Evolutionary conservation across 2,888 invertebrate species (phyloP), one percentile per base, ranked within the genome.

Genomic region (Sceliomorpha sp.): DNA sequence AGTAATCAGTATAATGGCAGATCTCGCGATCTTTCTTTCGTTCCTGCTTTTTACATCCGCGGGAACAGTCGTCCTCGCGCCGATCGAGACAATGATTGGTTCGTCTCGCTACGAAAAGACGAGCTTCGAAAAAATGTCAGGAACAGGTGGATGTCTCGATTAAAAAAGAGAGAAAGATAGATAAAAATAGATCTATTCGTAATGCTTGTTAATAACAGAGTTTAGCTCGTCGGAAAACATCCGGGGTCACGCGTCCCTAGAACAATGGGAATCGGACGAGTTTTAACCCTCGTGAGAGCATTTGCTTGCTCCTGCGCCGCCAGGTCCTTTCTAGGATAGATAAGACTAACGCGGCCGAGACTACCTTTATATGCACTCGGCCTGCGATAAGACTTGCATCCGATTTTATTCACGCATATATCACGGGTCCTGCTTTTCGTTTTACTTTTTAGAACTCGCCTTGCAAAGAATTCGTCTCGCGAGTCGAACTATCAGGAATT

Each of bases 191-290:
- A n/a, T n/a, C n/a, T n/a, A n/a, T n/a, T n/a, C 51, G 44, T 72
- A 72, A 72, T 72, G 58, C 62, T 51, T 44, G 50, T 62, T 69
- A 72, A 72, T 72, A 60, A 72, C 62, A 69, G 64, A 62, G 53
- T 51, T 20, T 66, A 37, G 58, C 55, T 48, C 60, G 44, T n/a
- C 44, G 5, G 47, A 53, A 59, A 50, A 60, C 53, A 64, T 62
- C 60, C 59, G 64, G 58, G 63, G 58, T 53, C 60, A 50, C 24
- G 53, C 60, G 68, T 56, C 53, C 53, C 60, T 31, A 44, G 59
- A 67, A 67, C 67, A 67, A 67, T 60, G 44, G 48, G 27, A 55
- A 53, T 45, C 59, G 36, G 42, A 67, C 58, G 36, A 55, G 48
- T 59, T 59, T 59, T 59, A 53, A 53, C 37, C 59, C 48, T 47